Evolutionary conservation across 2,797 vertebrate genomes (phyloP).

Genomic region (Spinus pinus): DNA sequence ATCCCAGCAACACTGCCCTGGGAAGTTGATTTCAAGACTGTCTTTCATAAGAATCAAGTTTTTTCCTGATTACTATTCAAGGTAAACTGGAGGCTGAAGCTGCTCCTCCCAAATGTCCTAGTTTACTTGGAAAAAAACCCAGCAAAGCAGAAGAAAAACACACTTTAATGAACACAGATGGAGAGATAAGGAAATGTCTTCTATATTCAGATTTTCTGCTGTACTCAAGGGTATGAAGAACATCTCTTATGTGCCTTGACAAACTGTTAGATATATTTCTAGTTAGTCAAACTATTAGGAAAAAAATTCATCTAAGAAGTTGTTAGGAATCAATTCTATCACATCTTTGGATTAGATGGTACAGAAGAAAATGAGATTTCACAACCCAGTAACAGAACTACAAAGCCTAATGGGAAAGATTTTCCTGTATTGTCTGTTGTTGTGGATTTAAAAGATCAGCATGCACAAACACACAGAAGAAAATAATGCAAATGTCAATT

Average conservation of each 20-base stretch:
- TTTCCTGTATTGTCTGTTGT: neutral
- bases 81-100: neutral
- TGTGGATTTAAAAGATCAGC: neutral
- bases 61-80: neutral
- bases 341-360: neutral
- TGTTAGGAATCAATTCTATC: neutral
- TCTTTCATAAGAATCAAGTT: neutral
- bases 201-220: neutral
- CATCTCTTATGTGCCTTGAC: neutral
- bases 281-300: neutral
- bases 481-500: neutral
- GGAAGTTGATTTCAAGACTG: neutral
- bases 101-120: neutral
- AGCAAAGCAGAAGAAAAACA: neutral
- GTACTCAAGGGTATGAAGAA: neutral
- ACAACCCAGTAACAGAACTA: neutral
- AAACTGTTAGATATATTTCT: neutral
- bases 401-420: neutral
- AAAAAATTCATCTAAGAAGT: neutral
- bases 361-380: neutral
- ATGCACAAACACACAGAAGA: neutral
- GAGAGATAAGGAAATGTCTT: neutral
- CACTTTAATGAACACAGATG: neutral
- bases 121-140: neutral
- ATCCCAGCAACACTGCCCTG: neutral